Percentiles rank a stretch among this genome's conserved stretches.
Conservation (phyloP, 2,888 invertebrate genomes). For the Craniophora ligustri region DNA sequence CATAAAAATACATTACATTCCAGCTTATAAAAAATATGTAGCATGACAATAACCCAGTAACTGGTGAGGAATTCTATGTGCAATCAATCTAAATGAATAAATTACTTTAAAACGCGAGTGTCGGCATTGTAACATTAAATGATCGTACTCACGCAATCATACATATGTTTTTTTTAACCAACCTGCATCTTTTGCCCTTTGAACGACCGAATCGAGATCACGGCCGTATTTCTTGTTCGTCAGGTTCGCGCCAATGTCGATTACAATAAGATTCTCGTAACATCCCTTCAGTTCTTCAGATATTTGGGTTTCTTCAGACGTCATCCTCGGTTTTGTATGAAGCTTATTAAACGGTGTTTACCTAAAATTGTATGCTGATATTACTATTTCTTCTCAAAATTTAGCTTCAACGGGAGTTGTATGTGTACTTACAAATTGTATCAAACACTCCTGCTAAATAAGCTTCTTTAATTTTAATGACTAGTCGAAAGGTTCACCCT, state of each 20-base stretch:
- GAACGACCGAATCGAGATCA: slow-evolving; percentile 96
- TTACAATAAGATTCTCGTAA: slow-evolving; percentile 96
- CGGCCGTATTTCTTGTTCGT: slow-evolving; percentile 97
- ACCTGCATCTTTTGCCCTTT: slow-evolving; percentile 97
- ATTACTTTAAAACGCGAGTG: slow-evolving; percentile 57
- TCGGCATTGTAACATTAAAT: slow-evolving; percentile 52
- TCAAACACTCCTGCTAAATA: slow-evolving; percentile 87
- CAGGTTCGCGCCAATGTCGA: slow-evolving; percentile 97
- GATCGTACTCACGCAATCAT: slow-evolving; percentile 61
- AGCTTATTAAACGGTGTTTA: slow-evolving; percentile 87
- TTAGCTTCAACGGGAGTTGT: slow-evolving; percentile 5
- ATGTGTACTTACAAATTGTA: slow-evolving; percentile 82
- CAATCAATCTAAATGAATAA: slow-evolving; percentile 63
- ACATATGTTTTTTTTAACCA: slow-evolving; percentile 58
- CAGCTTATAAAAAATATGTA: slow-evolving; percentile 20
- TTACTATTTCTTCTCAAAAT: slow-evolving; percentile 27
- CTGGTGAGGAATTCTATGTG: slow-evolving; percentile 53
- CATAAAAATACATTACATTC: slow-evolving; percentile 31
- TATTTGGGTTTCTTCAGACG: slow-evolving; percentile 86
- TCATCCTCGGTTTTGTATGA: slow-evolving; percentile 82
- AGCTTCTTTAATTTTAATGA: slow-evolving; percentile 82
- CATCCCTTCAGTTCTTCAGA: slow-evolving; percentile 91
- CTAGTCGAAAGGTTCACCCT: slow-evolving; percentile 80
- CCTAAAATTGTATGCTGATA: slow-evolving; percentile 63
- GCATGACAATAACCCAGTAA: slow-evolving; percentile 54